Evolutionary conservation across 2,888 invertebrate species (phyloP).

Genomic region (Polylopha cassiicola): DNA sequence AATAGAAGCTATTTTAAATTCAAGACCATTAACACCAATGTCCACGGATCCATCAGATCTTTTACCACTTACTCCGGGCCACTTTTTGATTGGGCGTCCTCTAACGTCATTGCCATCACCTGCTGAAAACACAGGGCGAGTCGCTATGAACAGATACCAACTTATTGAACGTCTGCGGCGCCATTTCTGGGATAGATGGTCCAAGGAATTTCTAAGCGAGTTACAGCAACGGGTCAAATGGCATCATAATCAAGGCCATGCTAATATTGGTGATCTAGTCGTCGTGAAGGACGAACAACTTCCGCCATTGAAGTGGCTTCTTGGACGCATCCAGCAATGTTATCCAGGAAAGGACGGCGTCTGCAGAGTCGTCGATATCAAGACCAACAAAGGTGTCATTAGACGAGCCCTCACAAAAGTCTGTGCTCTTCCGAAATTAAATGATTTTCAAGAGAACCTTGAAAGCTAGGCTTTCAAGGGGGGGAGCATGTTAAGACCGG

Average conservation of each 20-base stretch:
- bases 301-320: conserved; percentile 14
- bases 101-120: neutral
- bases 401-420: no score
- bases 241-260: conserved; percentile 2
- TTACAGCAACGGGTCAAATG: conserved; percentile 12
- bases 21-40: no score
- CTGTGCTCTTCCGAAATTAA: no score
- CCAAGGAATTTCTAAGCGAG: conserved; percentile 10
- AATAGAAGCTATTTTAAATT: no score
- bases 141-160: conserved; percentile 2
- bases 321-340: conserved; percentile 8
- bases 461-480: no score
- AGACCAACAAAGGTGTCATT: conserved; percentile 10
- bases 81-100: neutral
- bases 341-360: conserved; percentile 8
- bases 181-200: conserved; percentile 7
- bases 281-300: conserved; percentile 7
- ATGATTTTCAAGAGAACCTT: no score
- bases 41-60: neutral
- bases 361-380: conserved; percentile 10
- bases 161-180: neutral
- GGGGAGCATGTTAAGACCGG: no score
- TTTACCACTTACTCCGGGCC: neutral
- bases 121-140: neutral
- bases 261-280: conserved; percentile 8